Evolutionary conservation across 2,113 vertebrate genomes (phyloP), one percentile per base, ranked within the genome.

Genomic region (Chroicocephalus ridibundus): DNA sequence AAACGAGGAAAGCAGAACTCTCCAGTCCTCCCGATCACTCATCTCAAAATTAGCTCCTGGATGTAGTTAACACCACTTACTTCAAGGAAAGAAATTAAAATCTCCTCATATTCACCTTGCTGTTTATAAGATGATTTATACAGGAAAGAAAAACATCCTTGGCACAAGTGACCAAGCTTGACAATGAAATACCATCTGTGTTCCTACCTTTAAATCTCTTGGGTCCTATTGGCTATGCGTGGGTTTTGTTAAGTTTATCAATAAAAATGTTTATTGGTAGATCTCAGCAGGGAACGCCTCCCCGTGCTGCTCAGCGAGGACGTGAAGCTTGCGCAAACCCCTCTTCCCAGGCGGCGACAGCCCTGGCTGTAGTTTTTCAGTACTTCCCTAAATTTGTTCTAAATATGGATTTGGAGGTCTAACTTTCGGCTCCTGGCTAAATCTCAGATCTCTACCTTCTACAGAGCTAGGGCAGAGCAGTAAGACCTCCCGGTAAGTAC

Each of bases 281-380:
- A 17, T 61, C 1, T 2, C 27, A 51, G 79, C 32, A 76, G 80
- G 44, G 36, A 70, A 82, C 1, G 0, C 15, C 24, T 61, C n/a
- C 5, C 14, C 0, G 2, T 17, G n/a, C n/a, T 76, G 69, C 52
- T 40, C 40, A 20, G 20, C 0, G 3, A 40, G 69, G 34, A 22
- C 1, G 0, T 5, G 47, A 15, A 52, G 52, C 52, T 82, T 8
- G 8, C 4, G 10, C 64, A 51, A 72, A 55, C 24, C 32, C 36
- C 25, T 29, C 29, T 70, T n/a, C 55, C 44, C 16, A 40, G 25
- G 21, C 40, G 69, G 62, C 0, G 1, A 19, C 31, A 44, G 82
- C 65, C 31, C 42, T 21, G 58, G 34, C 49, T 54, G 68, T 46
- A 11, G 49, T 64, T 65, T 46, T 44, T 32, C 51, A 65, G 10